Percentiles rank a stretch among this genome's conserved stretches.
Evolutionary conservation across 2,888 invertebrate genomes (phyloP).

Genomic region (Hirtodrosophila histrioides): DNA sequence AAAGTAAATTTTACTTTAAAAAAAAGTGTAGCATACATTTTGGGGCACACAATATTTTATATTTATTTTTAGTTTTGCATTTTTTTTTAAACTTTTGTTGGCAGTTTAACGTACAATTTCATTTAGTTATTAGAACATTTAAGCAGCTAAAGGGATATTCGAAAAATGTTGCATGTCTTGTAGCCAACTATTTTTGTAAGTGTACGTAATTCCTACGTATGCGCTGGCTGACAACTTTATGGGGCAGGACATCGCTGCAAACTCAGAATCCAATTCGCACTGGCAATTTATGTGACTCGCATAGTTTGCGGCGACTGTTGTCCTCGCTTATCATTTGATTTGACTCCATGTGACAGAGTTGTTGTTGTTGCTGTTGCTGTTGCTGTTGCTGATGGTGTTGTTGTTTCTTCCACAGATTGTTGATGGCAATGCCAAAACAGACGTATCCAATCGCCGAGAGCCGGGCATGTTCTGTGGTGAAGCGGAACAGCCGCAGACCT

Average conservation of each 20-base stretch:
- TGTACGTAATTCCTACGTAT: constrained; percentile 24
- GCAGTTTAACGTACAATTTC: too few species aligned
- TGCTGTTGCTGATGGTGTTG: constrained; percentile 32
- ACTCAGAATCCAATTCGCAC: constrained; percentile 30
- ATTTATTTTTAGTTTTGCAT: too few species aligned
- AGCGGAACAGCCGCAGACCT: constrained; percentile 96
- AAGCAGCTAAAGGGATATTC: too few species aligned
- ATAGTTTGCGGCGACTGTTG: constrained; percentile 15
- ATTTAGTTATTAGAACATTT: too few species aligned
- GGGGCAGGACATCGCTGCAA: constrained; percentile 26
- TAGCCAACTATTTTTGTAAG: too few species aligned
- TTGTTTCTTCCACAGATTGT: constrained; percentile 88
- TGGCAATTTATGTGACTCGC: constrained; percentile 36
- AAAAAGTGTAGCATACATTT: too few species aligned
- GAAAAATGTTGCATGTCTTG: too few species aligned
- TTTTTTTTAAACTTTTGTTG: too few species aligned
- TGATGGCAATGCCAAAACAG: constrained; percentile 95
- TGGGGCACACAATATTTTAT: too few species aligned
- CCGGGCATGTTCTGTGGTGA: constrained; percentile 97
- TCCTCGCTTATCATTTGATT: constrained; percentile 47
- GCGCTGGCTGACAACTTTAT: constrained; percentile 53
- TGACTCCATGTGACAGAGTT: constrained; percentile 28
- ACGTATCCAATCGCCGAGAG: constrained; percentile 93
- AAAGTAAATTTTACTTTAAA: too few species aligned
- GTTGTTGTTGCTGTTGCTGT: constrained; percentile 34